Conservation (phyloP, 53 echinoderm and acorn worm genomes). For the Luidia sarsii region DNA sequence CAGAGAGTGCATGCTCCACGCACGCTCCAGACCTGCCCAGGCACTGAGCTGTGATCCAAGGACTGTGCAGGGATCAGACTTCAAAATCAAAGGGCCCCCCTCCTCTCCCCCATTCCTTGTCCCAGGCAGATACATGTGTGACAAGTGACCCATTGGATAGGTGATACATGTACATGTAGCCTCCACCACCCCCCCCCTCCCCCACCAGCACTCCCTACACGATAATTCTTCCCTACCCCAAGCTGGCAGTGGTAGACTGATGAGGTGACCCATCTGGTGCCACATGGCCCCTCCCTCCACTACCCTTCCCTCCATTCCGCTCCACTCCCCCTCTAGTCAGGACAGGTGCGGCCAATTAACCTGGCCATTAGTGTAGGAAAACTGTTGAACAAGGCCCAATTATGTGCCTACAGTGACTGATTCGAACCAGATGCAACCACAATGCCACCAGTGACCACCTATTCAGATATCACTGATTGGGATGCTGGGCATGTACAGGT, state of each 20-base stretch:
- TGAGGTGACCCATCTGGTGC: constrained; percentile 47
- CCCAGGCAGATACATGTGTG: no score
- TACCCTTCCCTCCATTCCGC: no score
- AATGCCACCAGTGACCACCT: not conserved
- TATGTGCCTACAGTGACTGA: constrained; percentile 20
- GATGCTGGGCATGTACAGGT: no score
- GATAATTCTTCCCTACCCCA: not conserved
- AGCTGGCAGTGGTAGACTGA: constrained; percentile 16
- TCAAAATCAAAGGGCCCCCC: no score
- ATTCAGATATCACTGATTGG: no score
- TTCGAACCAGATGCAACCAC: constrained; percentile 29
- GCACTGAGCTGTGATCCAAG: not conserved
- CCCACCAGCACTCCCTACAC: not conserved
- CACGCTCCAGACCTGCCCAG: no score
- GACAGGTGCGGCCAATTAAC: constrained; percentile 66
- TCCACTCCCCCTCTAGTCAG: no score
- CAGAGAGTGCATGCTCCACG: no score
- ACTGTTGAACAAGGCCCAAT: constrained; percentile 44
- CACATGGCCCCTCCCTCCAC: constrained; percentile 12
- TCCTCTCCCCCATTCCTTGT: no score
- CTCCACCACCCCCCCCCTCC: not conserved
- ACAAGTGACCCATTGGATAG: no score
- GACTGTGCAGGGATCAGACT: not conserved
- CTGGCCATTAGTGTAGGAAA: constrained; percentile 38
- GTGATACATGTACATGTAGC: no score